Percentiles rank a stretch among this genome's conserved stretches.
Conservation (phyloP, 2,797 vertebrate species). For the Phoxinus dragarum region DNA sequence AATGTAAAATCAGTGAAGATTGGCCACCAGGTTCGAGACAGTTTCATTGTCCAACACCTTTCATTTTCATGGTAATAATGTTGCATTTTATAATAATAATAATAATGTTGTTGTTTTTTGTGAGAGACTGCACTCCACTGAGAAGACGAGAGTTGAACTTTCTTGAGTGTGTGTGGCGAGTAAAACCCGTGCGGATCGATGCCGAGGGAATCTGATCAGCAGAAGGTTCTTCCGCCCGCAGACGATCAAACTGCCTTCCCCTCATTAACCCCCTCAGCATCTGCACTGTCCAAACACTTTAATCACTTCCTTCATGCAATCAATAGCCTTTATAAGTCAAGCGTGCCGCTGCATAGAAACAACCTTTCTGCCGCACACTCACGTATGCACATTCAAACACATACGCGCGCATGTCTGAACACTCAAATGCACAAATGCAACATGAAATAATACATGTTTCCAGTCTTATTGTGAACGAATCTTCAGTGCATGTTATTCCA, state of each 20-base stretch:
- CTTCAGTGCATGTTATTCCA: neutral
- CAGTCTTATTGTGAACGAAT: neutral
- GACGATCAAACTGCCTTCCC: slow-evolving; percentile 31
- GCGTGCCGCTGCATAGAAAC: slow-evolving; percentile 30
- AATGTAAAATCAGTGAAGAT: neutral
- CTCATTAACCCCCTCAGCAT: slow-evolving; percentile 37
- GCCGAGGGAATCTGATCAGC: slow-evolving; percentile 16
- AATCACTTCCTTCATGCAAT: slow-evolving; percentile 61
- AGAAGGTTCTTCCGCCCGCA: slow-evolving; percentile 32
- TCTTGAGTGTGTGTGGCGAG: neutral
- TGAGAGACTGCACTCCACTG: neutral
- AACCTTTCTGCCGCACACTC: neutral
- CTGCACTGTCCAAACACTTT: slow-evolving; percentile 69
- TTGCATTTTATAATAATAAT: neutral
- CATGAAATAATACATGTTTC: neutral
- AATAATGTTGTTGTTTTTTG: neutral
- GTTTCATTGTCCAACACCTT: too few relatives aligned
- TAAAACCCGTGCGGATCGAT: slow-evolving; percentile 19
- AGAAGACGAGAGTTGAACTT: neutral
- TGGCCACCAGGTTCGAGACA: too few relatives aligned
- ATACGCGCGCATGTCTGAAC: neutral
- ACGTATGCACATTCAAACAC: slow-evolving; percentile 7
- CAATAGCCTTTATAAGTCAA: slow-evolving; percentile 35
- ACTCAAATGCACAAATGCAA: neutral
- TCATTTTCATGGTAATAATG: neutral